Conservation (phyloP, 2,888 invertebrate genomes). For the Litoditis marina region DNA sequence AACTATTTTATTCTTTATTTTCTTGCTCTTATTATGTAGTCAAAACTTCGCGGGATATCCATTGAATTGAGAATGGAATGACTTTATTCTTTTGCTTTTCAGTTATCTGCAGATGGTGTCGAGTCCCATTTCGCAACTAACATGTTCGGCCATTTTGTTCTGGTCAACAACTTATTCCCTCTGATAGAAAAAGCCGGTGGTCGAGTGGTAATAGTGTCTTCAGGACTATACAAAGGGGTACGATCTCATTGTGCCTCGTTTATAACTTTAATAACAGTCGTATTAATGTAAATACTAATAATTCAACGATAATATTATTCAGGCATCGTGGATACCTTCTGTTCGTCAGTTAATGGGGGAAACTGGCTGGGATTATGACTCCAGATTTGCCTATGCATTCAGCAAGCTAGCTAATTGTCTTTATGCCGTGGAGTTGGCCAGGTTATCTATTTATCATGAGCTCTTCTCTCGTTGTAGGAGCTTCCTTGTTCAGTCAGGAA, state of each 20-base stretch:
- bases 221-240: constrained; percentile 58
- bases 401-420: constrained; percentile 61
- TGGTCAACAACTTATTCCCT: constrained; percentile 66
- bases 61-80: too few relatives aligned
- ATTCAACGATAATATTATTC: constrained; percentile 1
- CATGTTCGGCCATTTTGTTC: constrained; percentile 79
- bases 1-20: too few relatives aligned
- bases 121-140: constrained; percentile 81
- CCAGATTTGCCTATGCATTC: constrained; percentile 55
- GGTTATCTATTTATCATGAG: too few relatives aligned
- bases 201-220: constrained; percentile 64
- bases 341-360: constrained; percentile 37
- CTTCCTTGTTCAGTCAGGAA: not conserved
- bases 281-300: not conserved
- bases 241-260: too few relatives aligned
- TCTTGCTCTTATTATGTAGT: too few relatives aligned
- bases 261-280: too few relatives aligned
- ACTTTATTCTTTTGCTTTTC: too few relatives aligned
- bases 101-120: constrained; percentile 70
- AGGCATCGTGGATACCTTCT: too few relatives aligned
- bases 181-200: constrained; percentile 71
- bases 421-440: constrained; percentile 30
- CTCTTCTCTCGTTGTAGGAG: constrained; percentile 8
- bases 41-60: too few relatives aligned
- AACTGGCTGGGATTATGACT: constrained; percentile 42